phyloP scores from a whole-genome alignment of 2,888 invertebrate species.

The Ophioninae sp. region DNA sequence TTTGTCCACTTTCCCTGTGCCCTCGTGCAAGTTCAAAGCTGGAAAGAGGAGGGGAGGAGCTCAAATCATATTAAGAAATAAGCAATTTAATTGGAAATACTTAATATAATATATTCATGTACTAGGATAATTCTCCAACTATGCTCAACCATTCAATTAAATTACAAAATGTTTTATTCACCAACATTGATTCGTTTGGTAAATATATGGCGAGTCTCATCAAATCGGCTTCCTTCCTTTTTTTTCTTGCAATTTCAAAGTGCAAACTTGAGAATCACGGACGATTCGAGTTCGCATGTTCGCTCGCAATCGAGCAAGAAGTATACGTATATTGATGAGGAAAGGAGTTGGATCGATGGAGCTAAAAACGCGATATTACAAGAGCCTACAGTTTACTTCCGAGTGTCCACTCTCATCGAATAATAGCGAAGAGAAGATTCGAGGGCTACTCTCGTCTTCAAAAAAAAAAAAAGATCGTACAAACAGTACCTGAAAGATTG shows the following conservation, averaged over 20 bases:
- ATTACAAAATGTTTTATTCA: no score
- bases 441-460: constrained; percentile 5
- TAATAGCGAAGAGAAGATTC: constrained; percentile 9
- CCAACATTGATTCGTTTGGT: neutral
- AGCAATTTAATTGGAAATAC: no score
- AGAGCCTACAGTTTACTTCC: constrained; percentile 29
- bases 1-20: neutral
- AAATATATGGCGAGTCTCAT: no score
- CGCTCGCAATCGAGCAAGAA: neutral
- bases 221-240: neutral
- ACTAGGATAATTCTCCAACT: no score
- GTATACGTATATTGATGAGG: neutral
- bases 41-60: no score
- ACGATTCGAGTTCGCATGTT: neutral
- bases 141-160: no score
- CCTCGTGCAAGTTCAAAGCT: neutral
- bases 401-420: constrained; percentile 41
- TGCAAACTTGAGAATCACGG: neutral
- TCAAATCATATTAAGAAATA: no score
- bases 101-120: no score
- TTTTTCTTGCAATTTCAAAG: neutral
- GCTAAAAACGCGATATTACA: neutral
- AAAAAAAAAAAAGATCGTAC: neutral
- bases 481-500: neutral
- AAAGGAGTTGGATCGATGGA: neutral